phyloP scores from a whole-genome alignment of 2,113 vertebrate genomes.

The Buteo buteo region DNA sequence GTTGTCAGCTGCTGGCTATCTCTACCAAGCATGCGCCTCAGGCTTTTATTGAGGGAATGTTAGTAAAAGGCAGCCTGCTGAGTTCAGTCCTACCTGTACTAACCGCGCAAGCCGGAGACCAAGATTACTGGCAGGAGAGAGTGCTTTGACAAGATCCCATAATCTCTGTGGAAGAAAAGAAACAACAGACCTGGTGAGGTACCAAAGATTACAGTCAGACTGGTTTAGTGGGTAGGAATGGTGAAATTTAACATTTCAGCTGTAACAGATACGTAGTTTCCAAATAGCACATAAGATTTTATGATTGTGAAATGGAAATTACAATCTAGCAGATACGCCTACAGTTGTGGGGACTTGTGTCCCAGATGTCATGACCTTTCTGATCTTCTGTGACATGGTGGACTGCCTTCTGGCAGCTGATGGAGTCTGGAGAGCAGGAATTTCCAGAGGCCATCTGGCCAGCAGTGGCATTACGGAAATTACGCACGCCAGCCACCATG shows the following conservation, averaged over 20 bases:
- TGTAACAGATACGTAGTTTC: not conserved
- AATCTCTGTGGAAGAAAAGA: not conserved
- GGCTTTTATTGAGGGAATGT: not conserved
- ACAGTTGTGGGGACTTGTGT: not conserved
- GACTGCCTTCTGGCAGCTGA: not conserved
- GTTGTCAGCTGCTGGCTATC: not conserved
- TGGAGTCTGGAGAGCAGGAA: not conserved
- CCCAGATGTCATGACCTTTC: not conserved
- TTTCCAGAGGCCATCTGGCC: not conserved
- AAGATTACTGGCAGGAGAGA: not conserved
- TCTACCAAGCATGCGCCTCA: not conserved
- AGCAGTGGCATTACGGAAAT: not conserved
- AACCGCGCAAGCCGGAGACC: not conserved
- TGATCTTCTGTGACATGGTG: not conserved
- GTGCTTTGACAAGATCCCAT: not conserved
- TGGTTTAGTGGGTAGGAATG: not conserved
- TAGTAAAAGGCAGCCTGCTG: not conserved
- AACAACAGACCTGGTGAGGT: not conserved
- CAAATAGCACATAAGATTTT: not conserved
- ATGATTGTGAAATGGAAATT: not conserved
- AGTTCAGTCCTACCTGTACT: not conserved
- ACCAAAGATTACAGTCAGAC: not conserved
- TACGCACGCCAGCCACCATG: not conserved
- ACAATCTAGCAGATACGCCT: not conserved
- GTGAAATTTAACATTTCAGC: not conserved